Percentiles rank a stretch among this genome's conserved stretches.
Evolutionary conservation across 2,113 vertebrate genomes (phyloP).

Genomic region (Bambusicola thoracicus): DNA sequence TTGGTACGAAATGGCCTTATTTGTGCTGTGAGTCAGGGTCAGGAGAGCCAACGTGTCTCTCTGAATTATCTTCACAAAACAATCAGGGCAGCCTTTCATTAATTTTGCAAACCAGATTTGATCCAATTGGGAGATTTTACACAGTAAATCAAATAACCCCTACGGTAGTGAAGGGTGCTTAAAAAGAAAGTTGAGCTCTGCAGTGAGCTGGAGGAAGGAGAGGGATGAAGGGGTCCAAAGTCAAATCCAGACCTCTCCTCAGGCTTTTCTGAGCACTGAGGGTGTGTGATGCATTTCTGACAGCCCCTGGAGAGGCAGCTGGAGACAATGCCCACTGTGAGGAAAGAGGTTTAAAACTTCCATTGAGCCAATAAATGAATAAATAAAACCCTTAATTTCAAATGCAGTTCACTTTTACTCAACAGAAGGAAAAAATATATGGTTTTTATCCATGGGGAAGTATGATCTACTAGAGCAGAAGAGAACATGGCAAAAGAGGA

Average conservation of each 20-base stretch:
- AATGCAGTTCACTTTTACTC: not conserved
- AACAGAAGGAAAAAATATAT: not conserved
- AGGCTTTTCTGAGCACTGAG: not conserved
- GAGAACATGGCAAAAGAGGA: not conserved
- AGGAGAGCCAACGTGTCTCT: not conserved
- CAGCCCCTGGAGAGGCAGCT: not conserved
- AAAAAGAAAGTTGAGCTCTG: conserved; percentile 4
- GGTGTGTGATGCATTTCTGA: not conserved
- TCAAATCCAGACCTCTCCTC: not conserved
- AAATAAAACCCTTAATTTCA: conserved; percentile 23
- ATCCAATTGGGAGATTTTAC: conserved; percentile 22
- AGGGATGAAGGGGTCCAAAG: not conserved
- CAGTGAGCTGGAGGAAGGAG: not conserved
- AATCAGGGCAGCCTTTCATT: conserved; percentile 51
- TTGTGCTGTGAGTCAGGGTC: not conserved
- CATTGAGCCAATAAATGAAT: not conserved
- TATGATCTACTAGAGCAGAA: not conserved
- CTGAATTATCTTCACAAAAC: conserved; percentile 41
- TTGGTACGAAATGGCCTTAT: not conserved
- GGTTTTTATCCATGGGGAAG: not conserved
- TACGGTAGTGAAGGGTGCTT: not conserved
- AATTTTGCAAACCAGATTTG: conserved; percentile 64
- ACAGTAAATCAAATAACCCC: conserved; percentile 24
- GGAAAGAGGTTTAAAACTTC: not conserved
- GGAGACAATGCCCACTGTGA: not conserved